A percentile compares a stretch with the other conserved stretches of the same genome.
phyloP scores from a whole-genome alignment of 1,140 invertebrate genomes.

The Phocides pigmalion region DNA sequence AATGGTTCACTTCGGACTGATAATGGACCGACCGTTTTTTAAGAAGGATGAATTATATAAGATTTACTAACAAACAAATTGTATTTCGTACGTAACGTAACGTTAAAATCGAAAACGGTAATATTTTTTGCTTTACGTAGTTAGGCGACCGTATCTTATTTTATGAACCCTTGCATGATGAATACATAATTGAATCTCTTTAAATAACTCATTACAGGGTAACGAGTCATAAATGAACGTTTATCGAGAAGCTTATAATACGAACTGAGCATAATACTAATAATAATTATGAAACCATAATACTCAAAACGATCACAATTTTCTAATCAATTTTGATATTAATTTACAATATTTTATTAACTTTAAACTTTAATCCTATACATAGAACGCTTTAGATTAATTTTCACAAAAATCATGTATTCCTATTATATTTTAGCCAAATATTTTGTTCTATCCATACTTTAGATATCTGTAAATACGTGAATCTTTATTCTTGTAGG shows the following conservation, averaged over 20 bases:
- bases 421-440: constrained; percentile 79
- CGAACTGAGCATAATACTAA: constrained; percentile 63
- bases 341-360: constrained; percentile 45
- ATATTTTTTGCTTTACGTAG: constrained; percentile 40
- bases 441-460: constrained; percentile 75
- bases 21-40: neutral
- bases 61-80: neutral
- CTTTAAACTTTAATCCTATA: constrained; percentile 64
- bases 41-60: neutral
- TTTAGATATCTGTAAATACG: constrained; percentile 75
- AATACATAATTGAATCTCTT: constrained; percentile 62
- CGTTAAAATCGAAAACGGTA: constrained; percentile 9
- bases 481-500: constrained; percentile 78
- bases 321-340: constrained; percentile 58
- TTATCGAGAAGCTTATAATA: constrained; percentile 45
- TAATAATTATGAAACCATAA: constrained; percentile 67
- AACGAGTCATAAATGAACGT: constrained; percentile 65
- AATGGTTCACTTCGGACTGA: constrained; percentile 18
- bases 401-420: constrained; percentile 68
- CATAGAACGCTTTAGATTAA: constrained; percentile 60
- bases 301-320: constrained; percentile 75
- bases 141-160: constrained; percentile 42
- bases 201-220: constrained; percentile 70
- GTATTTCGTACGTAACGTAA: constrained; percentile 6
- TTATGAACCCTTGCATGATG: constrained; percentile 27